Evolutionary conservation across 2,797 vertebrate species (phyloP), one percentile per base, ranked within the genome.

Genomic region (Mormyrops attenuatus): DNA sequence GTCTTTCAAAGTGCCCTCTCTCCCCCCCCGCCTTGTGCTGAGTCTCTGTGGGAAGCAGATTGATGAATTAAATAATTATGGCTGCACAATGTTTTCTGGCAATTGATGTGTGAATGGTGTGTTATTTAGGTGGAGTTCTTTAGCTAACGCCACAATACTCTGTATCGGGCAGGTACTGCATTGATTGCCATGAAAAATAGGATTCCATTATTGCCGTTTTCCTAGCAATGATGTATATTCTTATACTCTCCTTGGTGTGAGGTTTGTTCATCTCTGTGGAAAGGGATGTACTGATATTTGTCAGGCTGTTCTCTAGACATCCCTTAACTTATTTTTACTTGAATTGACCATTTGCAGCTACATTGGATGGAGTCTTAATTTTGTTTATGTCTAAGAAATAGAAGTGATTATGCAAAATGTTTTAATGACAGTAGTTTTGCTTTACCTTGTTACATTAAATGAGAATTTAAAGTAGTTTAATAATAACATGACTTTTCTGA

Each of bases 401-500:
- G 22, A 86, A 55, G 41, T 30, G 50, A 30, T 52, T 17, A 30
- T 55, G 50, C 85, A 20, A 20, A 44, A 17, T 55, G 49, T 34
- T 30, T 52, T 30, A 38, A 3, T 55, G 85, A 2, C 85, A 30
- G 22, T 52, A 55, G 50, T 86, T 53, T 55, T 52, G 22, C 22
- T 44, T 47, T 22, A 82, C 77, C 77, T 82, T 44, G 41, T 47
- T 47, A 47, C 20, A 47, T 82, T 44, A 82, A 47, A 82, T 22
- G 41, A 47, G 38, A 82, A n/a, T 44, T 82, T 89, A 5, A 47
- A 89, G 53, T 57, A 44, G 20, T 89, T 60, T 55, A 89, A 89
- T 55, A 84, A 82, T 89, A 47, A 44, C 34, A 89, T 44, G 52
- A 26, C 26, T 84, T 84, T 84, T 47, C 57, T 89, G 63, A 63